A percentile compares a stretch with the other conserved stretches of the same genome.
phyloP scores from a whole-genome alignment of 2,797 vertebrate genomes.

The Hypotaenidia okinawae region DNA sequence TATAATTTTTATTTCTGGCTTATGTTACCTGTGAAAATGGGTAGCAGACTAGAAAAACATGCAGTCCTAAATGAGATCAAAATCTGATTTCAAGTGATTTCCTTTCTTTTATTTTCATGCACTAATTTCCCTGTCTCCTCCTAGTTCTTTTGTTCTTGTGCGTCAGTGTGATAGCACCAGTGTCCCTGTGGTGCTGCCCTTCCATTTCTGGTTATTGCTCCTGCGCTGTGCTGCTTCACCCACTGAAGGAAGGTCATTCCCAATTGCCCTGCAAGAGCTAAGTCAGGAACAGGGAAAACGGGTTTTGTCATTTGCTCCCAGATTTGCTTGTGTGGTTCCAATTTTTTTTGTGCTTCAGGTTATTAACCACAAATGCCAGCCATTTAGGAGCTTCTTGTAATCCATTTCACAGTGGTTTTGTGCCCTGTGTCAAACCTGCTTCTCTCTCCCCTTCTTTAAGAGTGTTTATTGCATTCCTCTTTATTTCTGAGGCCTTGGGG shows the following conservation, averaged over 20 bases:
- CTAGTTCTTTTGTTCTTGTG: background rate
- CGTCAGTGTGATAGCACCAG: fast-evolving
- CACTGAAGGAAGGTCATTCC: background rate
- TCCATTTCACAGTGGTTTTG: background rate
- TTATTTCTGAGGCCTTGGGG: background rate
- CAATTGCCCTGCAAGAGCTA: background rate
- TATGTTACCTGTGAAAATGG: background rate
- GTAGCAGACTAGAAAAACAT: background rate
- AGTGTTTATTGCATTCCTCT: background rate
- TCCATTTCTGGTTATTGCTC: background rate
- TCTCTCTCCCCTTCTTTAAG: background rate
- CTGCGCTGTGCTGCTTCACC: background rate
- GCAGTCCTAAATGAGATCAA: background rate
- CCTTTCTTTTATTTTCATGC: background rate
- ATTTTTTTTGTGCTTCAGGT: background rate
- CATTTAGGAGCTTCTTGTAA: background rate
- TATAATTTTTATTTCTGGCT: background rate
- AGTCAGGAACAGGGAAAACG: background rate
- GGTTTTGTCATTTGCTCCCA: background rate
- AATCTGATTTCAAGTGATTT: conserved; percentile 35
- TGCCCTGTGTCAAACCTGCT: background rate
- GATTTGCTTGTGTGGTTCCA: background rate
- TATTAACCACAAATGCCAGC: background rate
- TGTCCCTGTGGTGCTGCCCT: background rate
- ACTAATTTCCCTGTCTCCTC: background rate